Evolutionary conservation across 2,888 invertebrate genomes (phyloP), one percentile per base, ranked within the genome.

Genomic region (Calameuta pallipes): DNA sequence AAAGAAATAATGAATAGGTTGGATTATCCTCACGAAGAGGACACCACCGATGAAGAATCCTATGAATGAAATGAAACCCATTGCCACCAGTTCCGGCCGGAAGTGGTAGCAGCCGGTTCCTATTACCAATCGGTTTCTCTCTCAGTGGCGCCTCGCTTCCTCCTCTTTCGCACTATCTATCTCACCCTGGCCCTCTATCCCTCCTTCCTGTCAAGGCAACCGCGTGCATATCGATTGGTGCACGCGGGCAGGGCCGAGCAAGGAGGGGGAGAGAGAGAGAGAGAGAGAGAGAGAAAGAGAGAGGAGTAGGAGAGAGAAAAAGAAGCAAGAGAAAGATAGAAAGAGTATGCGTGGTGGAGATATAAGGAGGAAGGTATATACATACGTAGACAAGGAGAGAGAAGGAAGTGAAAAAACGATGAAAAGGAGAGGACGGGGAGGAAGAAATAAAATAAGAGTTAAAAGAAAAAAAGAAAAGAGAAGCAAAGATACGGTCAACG

Each of bases 201-300:
- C 56, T 56, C 56, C 15, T 56, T 56, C 56, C 56, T 56, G 56
- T 56, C 56, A 56, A 56, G 56, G 56, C 56, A 56, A 56, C 56
- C 56, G 56, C 56, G 56, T 56, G 56, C 56, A 56, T 56, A 56
- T 56, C 56, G 56, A 56, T 56, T 56, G 56, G 56, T 56, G 56
- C 56, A 56, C 74, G 76, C 69, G 78, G 78, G 81, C 73, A 81
- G 75, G 75, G 76, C 81, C 41, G 41, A 75, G 35, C 37, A 37
- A 73, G 74, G 69, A 75, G 69, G 75, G 74, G 69, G 73, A 69
- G n/a, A 76, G 31, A 71, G 78, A 78, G 79, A 79, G 31, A 33
- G 69, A 75, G 75, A 70, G 73, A 71, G 31, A 76, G 34, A 74
- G 78, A 78, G 79, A 80, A 73, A 80, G 33, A 33, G 33, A 33